A percentile compares a stretch with the other conserved stretches of the same genome.
These are phyloP conservation scores for Thereva unica DNA, from an alignment of 2,888 invertebrate genomes.

Conservation along the genomic window DNA sequence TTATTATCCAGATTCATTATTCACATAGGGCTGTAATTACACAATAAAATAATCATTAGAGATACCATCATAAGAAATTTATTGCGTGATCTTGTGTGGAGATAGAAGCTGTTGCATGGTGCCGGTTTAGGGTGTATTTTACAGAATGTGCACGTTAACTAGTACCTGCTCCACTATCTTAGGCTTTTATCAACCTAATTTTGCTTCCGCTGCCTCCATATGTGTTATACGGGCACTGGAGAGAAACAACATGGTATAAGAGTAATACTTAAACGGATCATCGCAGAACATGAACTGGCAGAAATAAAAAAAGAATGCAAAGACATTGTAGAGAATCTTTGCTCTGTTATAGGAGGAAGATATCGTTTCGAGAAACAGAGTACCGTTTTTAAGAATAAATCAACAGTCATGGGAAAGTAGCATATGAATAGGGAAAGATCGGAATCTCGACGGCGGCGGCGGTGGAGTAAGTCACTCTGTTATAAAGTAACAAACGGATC, in stretches of 20 bases:
- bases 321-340: constrained; percentile 41
- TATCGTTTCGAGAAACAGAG: constrained; percentile 21
- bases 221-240: neutral
- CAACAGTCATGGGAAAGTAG: constrained; percentile 32
- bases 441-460: constrained; percentile 10
- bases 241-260: constrained; percentile 17
- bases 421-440: constrained; percentile 29
- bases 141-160: constrained; percentile 26
- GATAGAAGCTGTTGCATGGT: neutral
- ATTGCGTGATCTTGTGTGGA: constrained; percentile 30
- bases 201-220: constrained; percentile 24
- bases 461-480: constrained; percentile 11
- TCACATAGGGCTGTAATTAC: constrained; percentile 20
- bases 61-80: constrained; percentile 35
- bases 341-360: neutral
- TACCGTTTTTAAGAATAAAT: constrained; percentile 37
- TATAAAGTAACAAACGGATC: too few relatives aligned
- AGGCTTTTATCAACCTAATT: constrained; percentile 26
- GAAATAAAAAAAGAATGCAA: constrained; percentile 12
- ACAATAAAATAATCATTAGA: constrained; percentile 30
- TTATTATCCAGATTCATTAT: constrained; percentile 1
- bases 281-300: constrained; percentile 1
- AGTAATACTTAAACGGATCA: constrained; percentile 17
- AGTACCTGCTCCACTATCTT: constrained; percentile 17
- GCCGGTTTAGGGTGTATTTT: too few relatives aligned